Conservation (phyloP, 2,888 invertebrate genomes). For the Eulithis testata region DNA sequence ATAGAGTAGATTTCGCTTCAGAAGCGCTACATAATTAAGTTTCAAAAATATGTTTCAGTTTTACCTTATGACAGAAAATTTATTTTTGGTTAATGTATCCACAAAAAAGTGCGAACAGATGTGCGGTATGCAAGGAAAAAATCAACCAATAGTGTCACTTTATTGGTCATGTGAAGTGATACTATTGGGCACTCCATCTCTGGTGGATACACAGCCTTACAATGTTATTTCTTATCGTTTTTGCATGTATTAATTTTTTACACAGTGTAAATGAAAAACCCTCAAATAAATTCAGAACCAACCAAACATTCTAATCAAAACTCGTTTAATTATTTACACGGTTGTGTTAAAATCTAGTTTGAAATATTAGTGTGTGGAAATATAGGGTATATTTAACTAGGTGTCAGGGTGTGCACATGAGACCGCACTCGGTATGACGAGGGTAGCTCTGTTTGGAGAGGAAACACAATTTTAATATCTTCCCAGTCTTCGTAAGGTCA, state of each 20-base stretch:
- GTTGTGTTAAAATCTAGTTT: constrained; percentile 42
- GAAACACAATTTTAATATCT: constrained; percentile 70
- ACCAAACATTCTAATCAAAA: constrained; percentile 28
- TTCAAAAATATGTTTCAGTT: too few species aligned
- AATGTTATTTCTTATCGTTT: too few species aligned
- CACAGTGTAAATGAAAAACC: too few species aligned
- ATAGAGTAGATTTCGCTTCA: constrained; percentile 29
- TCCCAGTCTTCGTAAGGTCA: constrained; percentile 54
- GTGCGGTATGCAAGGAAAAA: too few species aligned
- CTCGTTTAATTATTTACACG: constrained; percentile 36
- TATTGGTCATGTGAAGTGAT: too few species aligned
- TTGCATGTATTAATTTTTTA: too few species aligned
- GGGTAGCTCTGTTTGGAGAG: constrained; percentile 64
- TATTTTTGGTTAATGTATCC: too few species aligned
- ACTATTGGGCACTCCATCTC: too few species aligned
- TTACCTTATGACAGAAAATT: too few species aligned
- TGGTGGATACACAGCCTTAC: too few species aligned
- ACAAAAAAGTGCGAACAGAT: too few species aligned
- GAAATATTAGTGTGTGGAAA: constrained; percentile 44
- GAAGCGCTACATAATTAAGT: neutral
- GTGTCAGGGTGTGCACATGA: constrained; percentile 62
- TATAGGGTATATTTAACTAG: constrained; percentile 54
- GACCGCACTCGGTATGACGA: constrained; percentile 62
- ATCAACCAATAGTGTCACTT: too few species aligned
- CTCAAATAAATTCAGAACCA: constrained; percentile 10